These are phyloP conservation scores for Platysteira castanea DNA, from an alignment of 2,113 vertebrate species.

Conservation along the genomic window DNA sequence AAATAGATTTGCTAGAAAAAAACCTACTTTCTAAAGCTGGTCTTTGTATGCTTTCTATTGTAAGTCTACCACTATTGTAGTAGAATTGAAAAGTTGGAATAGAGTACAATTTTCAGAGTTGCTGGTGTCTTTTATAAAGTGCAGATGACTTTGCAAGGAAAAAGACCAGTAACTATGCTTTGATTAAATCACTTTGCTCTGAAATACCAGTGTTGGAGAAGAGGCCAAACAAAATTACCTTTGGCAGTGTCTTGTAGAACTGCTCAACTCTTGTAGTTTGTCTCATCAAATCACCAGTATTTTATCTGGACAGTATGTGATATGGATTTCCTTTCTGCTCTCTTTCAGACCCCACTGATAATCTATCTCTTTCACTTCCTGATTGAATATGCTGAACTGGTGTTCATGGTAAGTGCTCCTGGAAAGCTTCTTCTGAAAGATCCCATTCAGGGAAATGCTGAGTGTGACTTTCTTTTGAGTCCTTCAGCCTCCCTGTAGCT, in stretches of 20 bases:
- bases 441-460: neutral
- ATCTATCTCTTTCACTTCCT: slow-evolving; percentile 98
- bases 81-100: neutral
- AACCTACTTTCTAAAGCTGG: neutral
- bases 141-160: neutral
- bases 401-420: slow-evolving; percentile 89
- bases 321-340: slow-evolving; percentile 13
- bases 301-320: neutral
- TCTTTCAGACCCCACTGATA: slow-evolving; percentile 88
- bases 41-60: neutral
- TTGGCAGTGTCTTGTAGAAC: neutral
- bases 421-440: neutral
- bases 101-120: neutral
- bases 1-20: neutral
- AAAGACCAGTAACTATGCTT: neutral
- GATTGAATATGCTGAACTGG: slow-evolving; percentile 93
- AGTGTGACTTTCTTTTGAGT: neutral
- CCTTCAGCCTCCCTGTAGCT: neutral
- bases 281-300: neutral
- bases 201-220: neutral
- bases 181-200: neutral
- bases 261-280: neutral
- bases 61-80: neutral
- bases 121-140: neutral
- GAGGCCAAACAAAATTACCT: neutral